A percentile compares a stretch with the other conserved stretches of the same genome.
Evolutionary conservation across 2,888 invertebrate genomes (phyloP).

Genomic region (Lottia scabra): DNA sequence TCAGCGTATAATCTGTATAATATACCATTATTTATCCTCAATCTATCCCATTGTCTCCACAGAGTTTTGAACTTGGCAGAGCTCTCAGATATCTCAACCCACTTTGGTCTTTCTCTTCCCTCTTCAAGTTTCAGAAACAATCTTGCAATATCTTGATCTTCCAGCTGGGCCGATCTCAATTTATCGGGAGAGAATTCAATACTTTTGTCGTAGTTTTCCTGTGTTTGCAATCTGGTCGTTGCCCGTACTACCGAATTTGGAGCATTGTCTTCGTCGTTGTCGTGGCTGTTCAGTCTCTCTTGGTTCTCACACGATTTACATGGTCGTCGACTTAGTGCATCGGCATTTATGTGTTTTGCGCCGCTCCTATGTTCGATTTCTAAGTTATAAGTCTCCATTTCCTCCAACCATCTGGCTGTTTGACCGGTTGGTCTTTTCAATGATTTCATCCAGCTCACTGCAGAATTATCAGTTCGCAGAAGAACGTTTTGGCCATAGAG

Average conservation of each 20-base stretch:
- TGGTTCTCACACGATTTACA: background rate
- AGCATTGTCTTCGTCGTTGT: no score
- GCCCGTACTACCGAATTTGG: no score
- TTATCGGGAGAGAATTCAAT: no score
- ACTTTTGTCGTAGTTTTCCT: no score
- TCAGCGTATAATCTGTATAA: background rate
- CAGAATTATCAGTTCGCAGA: conserved; percentile 8
- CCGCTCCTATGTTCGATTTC: background rate
- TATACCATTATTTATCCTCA: background rate
- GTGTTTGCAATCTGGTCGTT: no score
- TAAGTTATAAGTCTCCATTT: conserved; percentile 10
- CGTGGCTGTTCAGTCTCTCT: background rate
- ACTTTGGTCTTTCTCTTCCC: no score
- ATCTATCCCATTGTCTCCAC: background rate
- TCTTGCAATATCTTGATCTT: no score
- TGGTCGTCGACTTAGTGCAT: background rate
- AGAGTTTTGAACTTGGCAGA: no score
- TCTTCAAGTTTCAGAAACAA: no score
- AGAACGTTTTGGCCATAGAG: conserved; percentile 12
- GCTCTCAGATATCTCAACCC: no score
- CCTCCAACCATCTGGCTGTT: conserved; percentile 2
- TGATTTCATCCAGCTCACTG: conserved; percentile 14
- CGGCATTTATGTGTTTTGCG: background rate
- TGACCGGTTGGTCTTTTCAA: conserved; percentile 3
- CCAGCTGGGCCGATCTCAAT: no score